A percentile compares a stretch with the other conserved stretches of the same genome.
These are phyloP conservation scores for Penaeus chinensis DNA, from an alignment of 1,140 invertebrate species.

Conservation along the genomic window DNA sequence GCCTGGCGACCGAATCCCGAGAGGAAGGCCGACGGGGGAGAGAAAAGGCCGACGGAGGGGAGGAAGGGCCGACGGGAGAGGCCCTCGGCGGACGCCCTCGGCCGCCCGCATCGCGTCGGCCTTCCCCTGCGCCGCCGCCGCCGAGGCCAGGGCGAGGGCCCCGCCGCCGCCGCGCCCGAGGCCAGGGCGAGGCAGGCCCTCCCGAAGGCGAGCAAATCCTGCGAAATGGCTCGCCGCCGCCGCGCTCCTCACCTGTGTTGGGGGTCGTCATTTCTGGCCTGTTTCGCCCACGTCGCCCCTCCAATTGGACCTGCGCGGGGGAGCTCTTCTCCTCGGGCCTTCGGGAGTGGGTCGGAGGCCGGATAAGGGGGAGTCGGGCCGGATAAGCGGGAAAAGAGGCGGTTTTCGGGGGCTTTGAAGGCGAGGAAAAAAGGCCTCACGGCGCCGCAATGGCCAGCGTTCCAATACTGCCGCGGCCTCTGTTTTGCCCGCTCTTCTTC, in stretches of 20 bases:
- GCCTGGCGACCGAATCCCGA: too few species aligned
- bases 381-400: too few species aligned
- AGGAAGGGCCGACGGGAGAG: too few species aligned
- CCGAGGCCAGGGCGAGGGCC: too few species aligned
- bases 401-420: not conserved
- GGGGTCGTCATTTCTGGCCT: conserved; percentile 40
- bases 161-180: too few species aligned
- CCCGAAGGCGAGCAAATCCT: not conserved
- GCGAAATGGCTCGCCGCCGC: not conserved
- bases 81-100: too few species aligned
- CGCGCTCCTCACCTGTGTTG: conserved; percentile 36
- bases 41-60: too few species aligned
- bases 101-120: too few species aligned
- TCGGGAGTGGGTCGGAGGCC: too few species aligned
- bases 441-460: conserved; percentile 24
- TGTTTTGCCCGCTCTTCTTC: not conserved
- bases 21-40: too few species aligned
- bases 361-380: too few species aligned
- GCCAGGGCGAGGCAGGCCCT: not conserved
- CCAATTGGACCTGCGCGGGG: not conserved
- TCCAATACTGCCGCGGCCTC: not conserved
- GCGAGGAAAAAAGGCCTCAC: not conserved
- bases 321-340: not conserved
- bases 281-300: conserved; percentile 31
- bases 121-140: too few species aligned